phyloP scores from a whole-genome alignment of 2,888 invertebrate genomes.

The Trachelus troglodyta region DNA sequence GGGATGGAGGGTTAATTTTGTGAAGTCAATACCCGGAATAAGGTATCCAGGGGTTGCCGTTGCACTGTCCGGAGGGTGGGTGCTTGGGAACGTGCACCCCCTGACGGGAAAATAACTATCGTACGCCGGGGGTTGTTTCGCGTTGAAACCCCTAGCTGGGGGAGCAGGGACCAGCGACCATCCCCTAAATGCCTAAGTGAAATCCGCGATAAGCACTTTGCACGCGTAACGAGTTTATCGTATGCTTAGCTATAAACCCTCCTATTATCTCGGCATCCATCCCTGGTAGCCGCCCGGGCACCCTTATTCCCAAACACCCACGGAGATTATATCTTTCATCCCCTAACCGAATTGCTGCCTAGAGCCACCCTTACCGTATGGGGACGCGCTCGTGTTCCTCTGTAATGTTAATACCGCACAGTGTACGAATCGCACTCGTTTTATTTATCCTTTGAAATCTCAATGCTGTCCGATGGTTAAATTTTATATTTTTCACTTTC shows the following conservation, averaged over 20 bases:
- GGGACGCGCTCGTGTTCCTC: not conserved
- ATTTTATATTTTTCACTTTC: constrained; percentile 59
- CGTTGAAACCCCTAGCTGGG: constrained; percentile 26
- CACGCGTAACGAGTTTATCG: constrained; percentile 62
- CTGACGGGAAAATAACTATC: constrained; percentile 50
- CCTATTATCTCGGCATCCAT: constrained; percentile 22
- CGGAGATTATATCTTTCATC: not conserved
- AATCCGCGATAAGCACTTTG: constrained; percentile 61
- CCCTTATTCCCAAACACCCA: not conserved
- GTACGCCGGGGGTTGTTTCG: constrained; percentile 45
- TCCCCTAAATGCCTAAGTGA: constrained; percentile 53
- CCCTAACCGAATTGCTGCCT: not conserved
- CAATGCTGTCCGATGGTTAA: not conserved
- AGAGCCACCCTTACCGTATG: not conserved
- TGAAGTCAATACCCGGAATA: not conserved
- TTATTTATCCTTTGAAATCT: not conserved
- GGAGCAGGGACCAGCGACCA: constrained; percentile 13
- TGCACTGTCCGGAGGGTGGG: not conserved
- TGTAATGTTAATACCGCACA: not conserved
- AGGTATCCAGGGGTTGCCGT: not conserved
- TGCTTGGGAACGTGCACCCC: not conserved
- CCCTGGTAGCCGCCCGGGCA: not conserved
- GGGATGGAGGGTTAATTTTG: not conserved
- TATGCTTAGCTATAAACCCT: constrained; percentile 23
- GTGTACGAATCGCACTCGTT: not conserved